phyloP scores from a whole-genome alignment of 2,888 invertebrate genomes.

The Drosophila setosimentum region DNA sequence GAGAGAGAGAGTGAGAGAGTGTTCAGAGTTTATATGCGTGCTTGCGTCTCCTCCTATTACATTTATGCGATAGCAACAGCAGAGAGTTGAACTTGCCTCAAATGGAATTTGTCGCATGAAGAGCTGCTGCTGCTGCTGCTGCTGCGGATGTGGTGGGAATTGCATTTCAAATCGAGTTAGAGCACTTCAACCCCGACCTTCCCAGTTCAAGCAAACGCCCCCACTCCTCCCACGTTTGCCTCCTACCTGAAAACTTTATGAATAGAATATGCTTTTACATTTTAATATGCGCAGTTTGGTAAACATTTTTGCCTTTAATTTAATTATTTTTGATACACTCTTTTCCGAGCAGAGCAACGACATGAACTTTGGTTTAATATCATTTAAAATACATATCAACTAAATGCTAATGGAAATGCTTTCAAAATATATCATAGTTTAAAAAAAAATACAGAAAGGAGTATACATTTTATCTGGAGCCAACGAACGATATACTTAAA shows the following conservation, averaged over 20 bases:
- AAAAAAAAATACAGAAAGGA: background rate
- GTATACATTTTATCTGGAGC: background rate
- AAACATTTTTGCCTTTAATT: background rate
- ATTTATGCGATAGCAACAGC: conserved; percentile 25
- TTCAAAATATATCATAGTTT: background rate
- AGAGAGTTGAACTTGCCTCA: conserved; percentile 40
- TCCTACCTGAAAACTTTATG: background rate
- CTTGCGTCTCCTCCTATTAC: conserved; percentile 25
- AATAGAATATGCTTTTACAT: background rate
- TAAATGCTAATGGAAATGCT: background rate
- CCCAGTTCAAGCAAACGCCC: background rate
- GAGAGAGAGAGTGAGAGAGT: background rate
- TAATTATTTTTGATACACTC: background rate
- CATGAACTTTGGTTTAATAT: background rate
- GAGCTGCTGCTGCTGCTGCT: conserved; percentile 37
- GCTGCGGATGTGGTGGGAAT: conserved; percentile 37
- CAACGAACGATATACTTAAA: background rate
- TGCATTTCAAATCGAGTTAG: conserved; percentile 21
- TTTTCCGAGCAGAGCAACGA: background rate
- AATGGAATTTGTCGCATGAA: conserved; percentile 60
- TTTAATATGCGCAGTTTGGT: background rate
- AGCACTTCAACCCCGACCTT: background rate
- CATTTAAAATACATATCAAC: background rate
- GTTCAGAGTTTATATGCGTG: background rate
- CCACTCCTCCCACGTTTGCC: background rate